phyloP scores from a whole-genome alignment of 2,888 invertebrate genomes.

The Agrypnus murinus region DNA sequence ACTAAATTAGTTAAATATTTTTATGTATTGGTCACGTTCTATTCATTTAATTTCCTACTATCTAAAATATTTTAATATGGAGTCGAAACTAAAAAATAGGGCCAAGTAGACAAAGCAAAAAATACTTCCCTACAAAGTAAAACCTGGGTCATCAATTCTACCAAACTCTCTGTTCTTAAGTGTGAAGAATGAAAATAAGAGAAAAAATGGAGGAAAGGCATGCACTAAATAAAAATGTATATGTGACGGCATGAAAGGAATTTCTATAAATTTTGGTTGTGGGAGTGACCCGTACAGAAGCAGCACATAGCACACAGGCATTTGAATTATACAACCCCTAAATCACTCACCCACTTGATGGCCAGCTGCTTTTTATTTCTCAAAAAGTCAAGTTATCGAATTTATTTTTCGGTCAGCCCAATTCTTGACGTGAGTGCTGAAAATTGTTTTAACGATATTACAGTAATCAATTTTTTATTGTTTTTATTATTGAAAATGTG shows the following conservation, averaged over 20 bases:
- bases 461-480: too few relatives aligned
- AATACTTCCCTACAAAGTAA: too few relatives aligned
- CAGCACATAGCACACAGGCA: slow-evolving; percentile 35
- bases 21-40: slow-evolving; percentile 18
- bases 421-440: too few relatives aligned
- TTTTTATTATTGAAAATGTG: too few relatives aligned
- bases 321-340: slow-evolving; percentile 49
- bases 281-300: slow-evolving; percentile 49
- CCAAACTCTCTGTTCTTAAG: not conserved
- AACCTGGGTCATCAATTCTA: too few relatives aligned
- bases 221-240: slow-evolving; percentile 21
- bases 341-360: slow-evolving; percentile 44
- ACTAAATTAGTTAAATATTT: slow-evolving; percentile 22
- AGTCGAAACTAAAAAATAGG: not conserved
- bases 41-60: not conserved
- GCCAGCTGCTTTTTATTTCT: slow-evolving; percentile 20
- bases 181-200: slow-evolving; percentile 4
- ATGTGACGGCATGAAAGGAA: slow-evolving; percentile 37
- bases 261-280: slow-evolving; percentile 47
- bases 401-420: too few relatives aligned
- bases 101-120: too few relatives aligned
- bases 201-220: not conserved
- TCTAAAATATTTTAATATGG: not conserved
- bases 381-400: slow-evolving; percentile 24
- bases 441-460: too few relatives aligned